Base-by-base conservation (phyloP, 2,113 vertebrate species). In the Pseudolaguvia tuberculata region DNA sequence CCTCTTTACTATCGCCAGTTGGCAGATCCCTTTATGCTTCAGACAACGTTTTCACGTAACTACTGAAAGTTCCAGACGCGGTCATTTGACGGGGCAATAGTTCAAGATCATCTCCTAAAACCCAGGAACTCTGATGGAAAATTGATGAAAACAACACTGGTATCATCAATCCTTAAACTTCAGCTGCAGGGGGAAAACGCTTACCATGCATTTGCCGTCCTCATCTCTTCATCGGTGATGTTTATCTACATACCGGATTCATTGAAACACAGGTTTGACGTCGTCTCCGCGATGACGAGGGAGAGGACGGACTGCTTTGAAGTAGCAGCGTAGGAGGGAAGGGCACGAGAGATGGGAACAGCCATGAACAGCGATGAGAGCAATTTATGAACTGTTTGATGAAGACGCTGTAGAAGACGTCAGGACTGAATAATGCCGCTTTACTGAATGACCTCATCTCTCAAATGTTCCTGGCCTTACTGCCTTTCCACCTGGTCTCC, bases 341-440 rank as follows among this genome's bases (percentile, higher is more conserved):
- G 79, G 51, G 72, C 72, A 45, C 11, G 51, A 67, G 73, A 71
- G 61, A 73, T 73, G 65, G 63, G 69, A 67, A 72, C 39, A 70
- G 35, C 73, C 50, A 55, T 50, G 27, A 48, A 63, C 39, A 20
- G 61, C 17, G 2, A 53, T 39, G 74, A 73, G 66, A 76, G 53
- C 67, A 50, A 76, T 72, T 45, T 72, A 57, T 76, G 70, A 78
- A 76, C 76, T 69, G 52, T 71, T 81, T 73, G 69, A 72, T 39
- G 27, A 72, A 68, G 45, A 35, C 31, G 18, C 18, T 55, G 29
- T 20, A 20, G 70, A 18, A 47, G 66, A 70, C 61, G 29, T 20
- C 70, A 29, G 13, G 48, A 21, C 12, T 67, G 45, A 42, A 62
- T 39, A 20, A 73, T 7, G 50, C 66, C n/a, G 14, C 42, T 27